These are phyloP conservation scores for Eledona agricola DNA, from an alignment of 2,888 invertebrate genomes.

Conservation along the genomic window DNA sequence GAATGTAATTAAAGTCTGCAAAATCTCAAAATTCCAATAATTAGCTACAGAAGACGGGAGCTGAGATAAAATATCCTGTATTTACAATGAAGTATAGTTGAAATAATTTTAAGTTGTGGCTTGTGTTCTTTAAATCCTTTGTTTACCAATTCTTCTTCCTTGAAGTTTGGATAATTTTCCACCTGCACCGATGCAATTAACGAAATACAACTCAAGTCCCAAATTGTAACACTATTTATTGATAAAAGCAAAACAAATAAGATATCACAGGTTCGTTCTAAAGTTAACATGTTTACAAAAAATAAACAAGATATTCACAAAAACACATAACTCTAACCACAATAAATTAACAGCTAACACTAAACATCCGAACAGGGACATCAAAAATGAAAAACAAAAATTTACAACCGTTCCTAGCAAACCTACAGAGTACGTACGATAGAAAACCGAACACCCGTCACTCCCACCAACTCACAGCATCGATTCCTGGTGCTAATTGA, in stretches of 20 bases:
- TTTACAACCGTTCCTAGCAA: conserved; percentile 27
- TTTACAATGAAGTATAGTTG: too few species aligned
- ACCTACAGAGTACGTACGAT: conserved; percentile 35
- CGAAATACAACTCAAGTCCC: too few species aligned
- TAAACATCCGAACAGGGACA: conserved; percentile 32
- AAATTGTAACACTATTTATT: conserved; percentile 42
- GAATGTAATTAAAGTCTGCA: too few species aligned
- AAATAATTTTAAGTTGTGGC: too few species aligned
- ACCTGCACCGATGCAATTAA: too few species aligned
- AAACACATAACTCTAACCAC: conserved; percentile 23
- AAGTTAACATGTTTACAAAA: conserved; percentile 44
- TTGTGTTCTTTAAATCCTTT: too few species aligned
- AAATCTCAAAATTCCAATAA: too few species aligned
- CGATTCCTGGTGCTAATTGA: too few species aligned
- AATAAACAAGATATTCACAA: conserved; percentile 35
- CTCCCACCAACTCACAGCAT: conserved; percentile 31
- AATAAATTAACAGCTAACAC: conserved; percentile 33
- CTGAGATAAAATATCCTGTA: too few species aligned
- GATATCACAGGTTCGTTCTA: conserved; percentile 59
- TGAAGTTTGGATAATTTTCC: too few species aligned
- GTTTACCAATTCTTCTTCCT: too few species aligned
- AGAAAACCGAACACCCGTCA: conserved; percentile 12
- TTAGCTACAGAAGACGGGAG: too few species aligned
- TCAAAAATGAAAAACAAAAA: conserved; percentile 37
- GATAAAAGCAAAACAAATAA: conserved; percentile 55